phyloP scores from a whole-genome alignment of 2,797 vertebrate genomes.

The Neoniphon sammara region DNA sequence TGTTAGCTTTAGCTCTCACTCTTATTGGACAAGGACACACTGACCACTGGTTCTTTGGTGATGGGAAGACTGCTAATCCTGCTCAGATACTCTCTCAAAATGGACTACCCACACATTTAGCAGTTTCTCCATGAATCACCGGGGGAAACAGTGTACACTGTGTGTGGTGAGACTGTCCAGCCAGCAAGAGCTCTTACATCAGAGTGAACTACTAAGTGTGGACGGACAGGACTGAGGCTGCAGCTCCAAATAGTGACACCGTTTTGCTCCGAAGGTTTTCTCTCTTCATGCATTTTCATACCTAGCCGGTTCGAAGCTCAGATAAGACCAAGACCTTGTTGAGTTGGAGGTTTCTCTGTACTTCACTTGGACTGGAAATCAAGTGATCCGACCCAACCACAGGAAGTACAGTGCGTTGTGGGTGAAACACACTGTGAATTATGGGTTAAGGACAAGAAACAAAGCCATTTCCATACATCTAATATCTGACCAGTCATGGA shows the following conservation, averaged over 20 bases:
- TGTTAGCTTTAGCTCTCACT: constrained; percentile 13
- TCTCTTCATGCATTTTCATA: constrained; percentile 15
- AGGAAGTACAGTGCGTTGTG: neutral
- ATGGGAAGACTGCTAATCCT: constrained; percentile 16
- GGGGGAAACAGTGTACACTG: neutral
- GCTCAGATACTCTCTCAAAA: constrained; percentile 2
- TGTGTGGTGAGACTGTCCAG: neutral
- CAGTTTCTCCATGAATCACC: neutral
- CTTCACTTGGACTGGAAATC: neutral
- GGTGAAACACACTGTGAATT: neutral
- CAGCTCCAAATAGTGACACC: constrained; percentile 31
- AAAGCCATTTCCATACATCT: no score
- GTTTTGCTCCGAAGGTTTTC: constrained; percentile 10
- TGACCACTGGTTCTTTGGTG: constrained; percentile 18
- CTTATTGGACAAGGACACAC: constrained; percentile 17
- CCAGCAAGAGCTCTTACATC: constrained; percentile 19
- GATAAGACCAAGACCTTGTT: neutral
- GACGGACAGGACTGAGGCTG: constrained; percentile 33
- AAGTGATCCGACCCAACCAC: no score
- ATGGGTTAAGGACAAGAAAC: no score
- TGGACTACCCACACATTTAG: constrained; percentile 1
- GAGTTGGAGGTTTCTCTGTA: neutral
- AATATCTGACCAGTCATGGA: no score
- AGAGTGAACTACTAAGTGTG: constrained; percentile 7
- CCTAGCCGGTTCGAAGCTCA: neutral